Evolutionary conservation across 1,140 invertebrate species (phyloP), one percentile per base, ranked within the genome.

Genomic region (Papilio polyxenes): DNA sequence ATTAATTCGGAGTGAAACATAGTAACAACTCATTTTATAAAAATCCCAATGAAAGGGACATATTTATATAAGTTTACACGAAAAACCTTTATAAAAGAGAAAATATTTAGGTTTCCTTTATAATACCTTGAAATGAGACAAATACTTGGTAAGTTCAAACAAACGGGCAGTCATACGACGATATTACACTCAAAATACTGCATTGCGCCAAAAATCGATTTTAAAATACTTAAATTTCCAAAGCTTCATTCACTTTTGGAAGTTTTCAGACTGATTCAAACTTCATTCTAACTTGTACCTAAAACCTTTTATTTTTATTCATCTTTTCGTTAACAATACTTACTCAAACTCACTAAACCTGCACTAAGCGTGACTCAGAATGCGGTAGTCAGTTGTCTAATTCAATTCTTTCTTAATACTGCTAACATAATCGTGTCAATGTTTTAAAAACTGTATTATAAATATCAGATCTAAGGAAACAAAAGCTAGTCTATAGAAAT

Each of bases 171-270:
- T 65, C 5, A 65, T 4, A 65, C 23, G 20, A 10, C 2, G 10
- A 65, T 62, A 20, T 20, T 15, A 59, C 10, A 62, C 59, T 20
- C 59, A 62, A 31, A 65, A 31, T 65, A 65, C 62, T 65, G 62
- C 62, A 65, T 11, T 65, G 62, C 62, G 23, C 62, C 62, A 65
- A 65, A 65, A 65, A 65, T 65, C 62, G 62, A 65, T 65, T 65
- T 31, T 20, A 20, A 3, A 65, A 65, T 15, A 65, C 62, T 11
- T 20, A 53, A 62, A 62, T 59, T 10, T 62, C 11, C 62, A 31
- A 31, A 9, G 20, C 62, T 65, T 23, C 23, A 65, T 23, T 65
- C 62, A 65, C 20, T 65, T 65, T 65, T 4, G 62, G 20, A 65
- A 31, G 10, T 20, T 62, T 62, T 23, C n/a, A 8, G 56, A n/a